phyloP scores from a whole-genome alignment of 2,888 invertebrate species.

The Athripsodes cinereus region DNA sequence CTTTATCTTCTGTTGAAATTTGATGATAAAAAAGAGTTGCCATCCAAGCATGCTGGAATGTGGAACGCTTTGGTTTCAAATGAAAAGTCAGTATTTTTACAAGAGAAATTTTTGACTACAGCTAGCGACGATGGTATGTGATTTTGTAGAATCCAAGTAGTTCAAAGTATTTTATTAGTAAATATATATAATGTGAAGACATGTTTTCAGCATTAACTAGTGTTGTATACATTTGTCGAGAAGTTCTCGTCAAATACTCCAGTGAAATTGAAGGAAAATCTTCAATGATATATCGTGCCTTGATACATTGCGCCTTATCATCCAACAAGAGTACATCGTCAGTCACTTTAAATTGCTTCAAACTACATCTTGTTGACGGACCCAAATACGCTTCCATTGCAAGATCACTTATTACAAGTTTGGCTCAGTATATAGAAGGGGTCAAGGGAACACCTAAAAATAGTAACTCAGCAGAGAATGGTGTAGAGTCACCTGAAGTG shows the following conservation, averaged over 20 bases:
- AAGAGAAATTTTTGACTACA: conserved; percentile 71
- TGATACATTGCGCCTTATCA: conserved; percentile 63
- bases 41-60: conserved; percentile 48
- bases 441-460: conserved; percentile 43
- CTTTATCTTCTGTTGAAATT: conserved; percentile 61
- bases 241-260: conserved; percentile 63
- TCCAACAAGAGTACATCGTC: conserved; percentile 56
- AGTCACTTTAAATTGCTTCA: conserved; percentile 55
- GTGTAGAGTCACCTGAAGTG: conserved; percentile 38
- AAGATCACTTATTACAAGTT: conserved; percentile 57
- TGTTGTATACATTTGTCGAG: conserved; percentile 68
- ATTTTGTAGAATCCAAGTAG: no score
- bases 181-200: no score
- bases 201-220: conserved; percentile 52
- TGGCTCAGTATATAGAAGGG: conserved; percentile 60
- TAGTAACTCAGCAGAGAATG: conserved; percentile 35
- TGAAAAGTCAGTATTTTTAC: conserved; percentile 73
- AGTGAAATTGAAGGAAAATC: conserved; percentile 60
- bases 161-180: no score
- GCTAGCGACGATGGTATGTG: conserved; percentile 61
- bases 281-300: conserved; percentile 63
- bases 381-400: conserved; percentile 57
- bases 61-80: conserved; percentile 69
- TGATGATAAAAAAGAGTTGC: conserved; percentile 41
- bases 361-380: conserved; percentile 53